Evolutionary conservation across 2,797 vertebrate genomes (phyloP).

Genomic region (Melanotaenia boesemani): DNA sequence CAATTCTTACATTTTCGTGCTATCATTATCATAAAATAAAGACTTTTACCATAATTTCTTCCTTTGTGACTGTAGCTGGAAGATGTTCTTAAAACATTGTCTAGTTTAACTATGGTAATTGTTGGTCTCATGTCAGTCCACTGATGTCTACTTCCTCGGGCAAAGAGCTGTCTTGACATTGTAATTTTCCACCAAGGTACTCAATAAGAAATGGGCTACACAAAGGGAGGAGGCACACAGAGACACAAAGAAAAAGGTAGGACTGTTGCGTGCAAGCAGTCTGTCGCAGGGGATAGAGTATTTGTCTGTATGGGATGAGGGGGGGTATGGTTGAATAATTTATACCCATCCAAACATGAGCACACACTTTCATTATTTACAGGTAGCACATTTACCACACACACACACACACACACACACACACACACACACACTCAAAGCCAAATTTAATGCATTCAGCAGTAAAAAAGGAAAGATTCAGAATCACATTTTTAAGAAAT

Average conservation of each 20-base stretch:
- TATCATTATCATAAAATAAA: slow-evolving; percentile 47
- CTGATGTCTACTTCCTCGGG: slow-evolving; percentile 44
- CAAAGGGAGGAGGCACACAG: slow-evolving; percentile 19
- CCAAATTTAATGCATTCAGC: slow-evolving; percentile 37
- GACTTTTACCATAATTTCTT: slow-evolving; percentile 6
- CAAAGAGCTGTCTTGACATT: slow-evolving; percentile 43
- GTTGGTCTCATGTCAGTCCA: slow-evolving; percentile 30
- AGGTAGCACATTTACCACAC: slow-evolving; percentile 46
- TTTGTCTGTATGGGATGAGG: slow-evolving; percentile 17
- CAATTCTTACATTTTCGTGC: slow-evolving; percentile 4
- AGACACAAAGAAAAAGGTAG: slow-evolving; percentile 40
- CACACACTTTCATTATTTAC: slow-evolving; percentile 75
- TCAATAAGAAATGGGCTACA: slow-evolving; percentile 68
- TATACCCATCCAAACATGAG: slow-evolving; percentile 68
- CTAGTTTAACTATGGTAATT: slow-evolving; percentile 27
- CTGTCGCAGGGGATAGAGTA: slow-evolving; percentile 17
- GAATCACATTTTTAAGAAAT: slow-evolving; percentile 39
- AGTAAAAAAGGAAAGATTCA: neutral
- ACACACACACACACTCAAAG: slow-evolving; percentile 33
- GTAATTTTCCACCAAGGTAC: slow-evolving; percentile 41
- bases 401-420: slow-evolving; percentile 64
- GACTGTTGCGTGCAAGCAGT: slow-evolving; percentile 25
- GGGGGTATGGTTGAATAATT: slow-evolving; percentile 68
- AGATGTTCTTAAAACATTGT: slow-evolving; percentile 28
- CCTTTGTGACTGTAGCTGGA: slow-evolving; percentile 13